Percentiles rank a stretch among this genome's conserved stretches.
phyloP scores from a whole-genome alignment of 2,113 vertebrate genomes.

The Melanerpes formicivorus region DNA sequence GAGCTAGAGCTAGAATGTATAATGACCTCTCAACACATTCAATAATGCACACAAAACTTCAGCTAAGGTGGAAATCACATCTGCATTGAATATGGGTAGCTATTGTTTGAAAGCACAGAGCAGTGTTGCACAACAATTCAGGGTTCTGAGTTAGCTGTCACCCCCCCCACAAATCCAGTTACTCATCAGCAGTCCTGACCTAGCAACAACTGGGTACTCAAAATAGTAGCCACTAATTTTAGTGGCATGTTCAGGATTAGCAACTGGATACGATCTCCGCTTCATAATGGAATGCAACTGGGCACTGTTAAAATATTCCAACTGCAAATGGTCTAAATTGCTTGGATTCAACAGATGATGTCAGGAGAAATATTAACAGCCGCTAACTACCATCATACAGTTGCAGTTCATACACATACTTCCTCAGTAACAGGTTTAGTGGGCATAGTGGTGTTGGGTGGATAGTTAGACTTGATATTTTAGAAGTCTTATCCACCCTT shows the following conservation, averaged over 20 bases:
- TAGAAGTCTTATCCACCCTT: too few species aligned
- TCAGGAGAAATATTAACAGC: background rate
- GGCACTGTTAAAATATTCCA: background rate
- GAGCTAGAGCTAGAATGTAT: background rate
- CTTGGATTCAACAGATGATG: too few species aligned
- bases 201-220: background rate
- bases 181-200: background rate
- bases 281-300: background rate
- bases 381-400: fast-evolving
- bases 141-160: background rate
- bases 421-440: background rate
- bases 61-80: background rate
- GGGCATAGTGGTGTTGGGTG: too few species aligned
- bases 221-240: slow-evolving; percentile 21
- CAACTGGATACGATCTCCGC: background rate
- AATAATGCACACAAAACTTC: background rate
- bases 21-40: slow-evolving; percentile 25
- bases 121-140: background rate
- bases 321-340: background rate
- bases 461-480: too few species aligned
- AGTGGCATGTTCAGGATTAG: background rate
- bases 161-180: background rate
- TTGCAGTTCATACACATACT: background rate
- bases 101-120: slow-evolving; percentile 2
- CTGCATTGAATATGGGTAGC: background rate